Percentiles rank a stretch among this genome's conserved stretches.
Conservation (phyloP, 2,113 vertebrate genomes). For the Indicator maculatus region DNA sequence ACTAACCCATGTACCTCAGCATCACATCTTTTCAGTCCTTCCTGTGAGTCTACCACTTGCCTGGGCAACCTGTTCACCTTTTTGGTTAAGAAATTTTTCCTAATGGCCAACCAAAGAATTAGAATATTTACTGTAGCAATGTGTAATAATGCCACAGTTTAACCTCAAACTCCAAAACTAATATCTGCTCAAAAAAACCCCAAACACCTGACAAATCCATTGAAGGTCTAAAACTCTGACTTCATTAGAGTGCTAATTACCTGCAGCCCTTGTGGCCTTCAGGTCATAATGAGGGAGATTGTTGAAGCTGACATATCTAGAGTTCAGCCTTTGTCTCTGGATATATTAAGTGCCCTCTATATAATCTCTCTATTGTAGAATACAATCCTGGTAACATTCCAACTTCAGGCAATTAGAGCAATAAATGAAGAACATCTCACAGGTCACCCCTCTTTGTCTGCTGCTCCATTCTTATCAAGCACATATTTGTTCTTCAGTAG, state of each 20-base stretch:
- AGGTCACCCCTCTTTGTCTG: background rate
- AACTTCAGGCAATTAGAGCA: background rate
- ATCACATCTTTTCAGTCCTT: too few relatives aligned
- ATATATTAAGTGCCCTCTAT: background rate
- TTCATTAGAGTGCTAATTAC: background rate
- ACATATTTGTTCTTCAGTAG: background rate
- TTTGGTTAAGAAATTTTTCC: too few relatives aligned
- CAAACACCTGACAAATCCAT: background rate
- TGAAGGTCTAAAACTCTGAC: background rate
- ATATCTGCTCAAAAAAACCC: background rate
- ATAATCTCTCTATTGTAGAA: background rate
- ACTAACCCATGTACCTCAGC: too few relatives aligned
- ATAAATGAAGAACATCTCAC: background rate
- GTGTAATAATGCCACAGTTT: background rate
- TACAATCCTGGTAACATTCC: background rate
- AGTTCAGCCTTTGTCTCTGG: background rate
- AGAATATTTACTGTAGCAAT: background rate
- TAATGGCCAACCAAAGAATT: background rate
- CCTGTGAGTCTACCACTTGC: too few relatives aligned
- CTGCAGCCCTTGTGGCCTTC: background rate
- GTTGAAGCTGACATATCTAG: background rate
- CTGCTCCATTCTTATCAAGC: background rate
- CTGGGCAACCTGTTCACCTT: too few relatives aligned
- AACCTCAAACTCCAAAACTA: background rate
- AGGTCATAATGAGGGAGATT: background rate